Evolutionary conservation across 2,113 vertebrate species (phyloP), one percentile per base, ranked within the genome.

Genomic region (Nyctereutes procyonoides): DNA sequence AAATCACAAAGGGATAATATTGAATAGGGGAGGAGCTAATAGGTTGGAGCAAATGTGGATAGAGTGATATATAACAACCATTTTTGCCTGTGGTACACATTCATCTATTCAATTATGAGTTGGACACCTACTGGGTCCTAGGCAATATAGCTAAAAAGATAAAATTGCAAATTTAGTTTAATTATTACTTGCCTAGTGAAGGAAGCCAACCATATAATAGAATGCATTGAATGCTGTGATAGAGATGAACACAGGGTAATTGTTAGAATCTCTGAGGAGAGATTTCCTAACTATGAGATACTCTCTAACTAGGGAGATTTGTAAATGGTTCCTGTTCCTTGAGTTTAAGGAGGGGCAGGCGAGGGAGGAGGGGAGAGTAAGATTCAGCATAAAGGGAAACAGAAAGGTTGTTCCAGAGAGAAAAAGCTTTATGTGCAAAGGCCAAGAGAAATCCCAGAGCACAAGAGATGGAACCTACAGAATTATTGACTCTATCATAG

Each of bases 171-270:
- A 90, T 58, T 76, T 60, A 30, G 11, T 60, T 93, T 90, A 81
- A 74, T 90, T 93, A 77, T 87, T 73, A 93, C 58, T 93, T 90
- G 43, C 35, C 73, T 65, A 53, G 15, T n/a, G 32, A 96, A 90
- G 55, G 24, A 90, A 87, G 35, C 26, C 74, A 90, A 58, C 15
- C 63, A 71, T 58, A 11, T 63, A 87, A 77, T 30, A 82, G 7
- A 67, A 1, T 91, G 12, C 20, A 69, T 14, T 62, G 51, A 28
- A 80, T 85, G 24, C 22, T 20, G 48, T 56, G 32, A 56, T 11
- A 51, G 14, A 82, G 24, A 17, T 81, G n/a, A 82, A 90, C 71
- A 19, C 13, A 92, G 62, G 12, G 12, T 71, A 63, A 17, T 30
- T 85, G 60, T 93, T 71, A 88, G 71, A 91, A 38, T 83, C 51